These are phyloP conservation scores for Cotesia chilonis DNA, from an alignment of 1,140 invertebrate species.

Conservation along the genomic window DNA sequence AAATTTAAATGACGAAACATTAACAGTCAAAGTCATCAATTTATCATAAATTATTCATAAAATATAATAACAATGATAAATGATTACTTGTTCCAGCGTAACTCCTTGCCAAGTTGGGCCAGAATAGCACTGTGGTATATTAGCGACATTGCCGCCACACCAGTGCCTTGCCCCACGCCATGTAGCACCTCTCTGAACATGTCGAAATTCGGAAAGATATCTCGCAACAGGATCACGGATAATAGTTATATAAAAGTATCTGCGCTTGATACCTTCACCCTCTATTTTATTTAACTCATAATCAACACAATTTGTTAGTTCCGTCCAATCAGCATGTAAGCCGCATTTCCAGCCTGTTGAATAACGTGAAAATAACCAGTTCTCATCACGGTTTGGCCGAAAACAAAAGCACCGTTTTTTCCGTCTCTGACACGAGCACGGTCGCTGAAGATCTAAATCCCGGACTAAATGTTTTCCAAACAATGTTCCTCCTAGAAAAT, in stretches of 20 bases:
- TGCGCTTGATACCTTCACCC: conserved; percentile 78
- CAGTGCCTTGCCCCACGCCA: conserved; percentile 91
- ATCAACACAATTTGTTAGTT: conserved; percentile 90
- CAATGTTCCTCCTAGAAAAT: conserved; percentile 79
- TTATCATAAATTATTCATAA: not conserved
- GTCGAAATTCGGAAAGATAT: conserved; percentile 93
- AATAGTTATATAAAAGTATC: conserved; percentile 97
- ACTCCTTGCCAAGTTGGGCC: conserved; percentile 75
- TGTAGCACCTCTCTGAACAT: conserved; percentile 97
- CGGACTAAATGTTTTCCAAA: conserved; percentile 94
- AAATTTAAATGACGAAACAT: no score
- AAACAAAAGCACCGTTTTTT: conserved; percentile 92
- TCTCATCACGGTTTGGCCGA: conserved; percentile 86
- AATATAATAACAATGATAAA: not conserved
- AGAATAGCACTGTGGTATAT: conserved; percentile 81
- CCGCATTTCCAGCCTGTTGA: conserved; percentile 99
- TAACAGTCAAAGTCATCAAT: no score
- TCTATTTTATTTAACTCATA: conserved; percentile 87
- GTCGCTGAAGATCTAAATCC: conserved; percentile 88
- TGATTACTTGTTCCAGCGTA: conserved; percentile 62
- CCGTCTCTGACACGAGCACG: conserved; percentile 86
- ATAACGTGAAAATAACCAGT: conserved; percentile 98
- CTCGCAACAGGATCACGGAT: conserved; percentile 89
- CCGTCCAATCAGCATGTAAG: conserved; percentile 98
- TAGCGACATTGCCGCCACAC: conserved; percentile 83